Percentiles rank a stretch among this genome's conserved stretches.
Evolutionary conservation across 2,797 vertebrate genomes (phyloP).

Genomic region (Threskiornis aethiopicus): DNA sequence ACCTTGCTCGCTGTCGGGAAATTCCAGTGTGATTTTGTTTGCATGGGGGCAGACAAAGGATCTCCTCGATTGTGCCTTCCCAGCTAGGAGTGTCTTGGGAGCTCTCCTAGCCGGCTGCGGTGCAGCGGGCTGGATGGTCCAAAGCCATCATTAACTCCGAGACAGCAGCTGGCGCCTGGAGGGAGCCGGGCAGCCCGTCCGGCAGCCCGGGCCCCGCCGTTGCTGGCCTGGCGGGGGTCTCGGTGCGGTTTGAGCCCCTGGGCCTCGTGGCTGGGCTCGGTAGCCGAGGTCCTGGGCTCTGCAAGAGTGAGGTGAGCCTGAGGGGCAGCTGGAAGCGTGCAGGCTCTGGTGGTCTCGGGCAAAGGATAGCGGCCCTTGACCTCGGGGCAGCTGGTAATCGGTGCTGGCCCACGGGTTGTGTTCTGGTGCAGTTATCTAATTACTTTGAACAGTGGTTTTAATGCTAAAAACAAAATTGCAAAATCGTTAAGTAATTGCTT

Average conservation of each 20-base stretch:
- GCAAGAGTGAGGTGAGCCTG: not conserved
- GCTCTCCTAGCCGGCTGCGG: not conserved
- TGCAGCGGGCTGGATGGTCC: not conserved
- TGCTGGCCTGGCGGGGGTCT: not conserved
- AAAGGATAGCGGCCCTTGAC: not conserved
- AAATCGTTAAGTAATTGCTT: not conserved
- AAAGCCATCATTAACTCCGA: not conserved
- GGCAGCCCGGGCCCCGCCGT: not conserved
- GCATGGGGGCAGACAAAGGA: not conserved
- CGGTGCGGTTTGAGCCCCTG: not conserved
- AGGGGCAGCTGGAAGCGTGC: too few species aligned
- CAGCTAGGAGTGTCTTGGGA: not conserved
- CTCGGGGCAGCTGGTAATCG: not conserved
- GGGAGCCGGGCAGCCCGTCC: rapidly evolving
- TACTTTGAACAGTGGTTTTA: not conserved
- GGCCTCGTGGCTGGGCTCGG: not conserved
- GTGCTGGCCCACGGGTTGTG: not conserved
- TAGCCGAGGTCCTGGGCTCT: too few species aligned
- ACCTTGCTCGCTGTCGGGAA: not conserved
- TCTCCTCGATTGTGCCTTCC: not conserved
- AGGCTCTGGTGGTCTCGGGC: not conserved
- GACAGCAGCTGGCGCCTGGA: too few species aligned
- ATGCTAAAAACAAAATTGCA: not conserved
- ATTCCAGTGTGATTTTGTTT: not conserved
- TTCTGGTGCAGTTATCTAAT: not conserved